Evolutionary conservation across 1,140 invertebrate genomes (phyloP).

Genomic region (Halictus rubicundus): DNA sequence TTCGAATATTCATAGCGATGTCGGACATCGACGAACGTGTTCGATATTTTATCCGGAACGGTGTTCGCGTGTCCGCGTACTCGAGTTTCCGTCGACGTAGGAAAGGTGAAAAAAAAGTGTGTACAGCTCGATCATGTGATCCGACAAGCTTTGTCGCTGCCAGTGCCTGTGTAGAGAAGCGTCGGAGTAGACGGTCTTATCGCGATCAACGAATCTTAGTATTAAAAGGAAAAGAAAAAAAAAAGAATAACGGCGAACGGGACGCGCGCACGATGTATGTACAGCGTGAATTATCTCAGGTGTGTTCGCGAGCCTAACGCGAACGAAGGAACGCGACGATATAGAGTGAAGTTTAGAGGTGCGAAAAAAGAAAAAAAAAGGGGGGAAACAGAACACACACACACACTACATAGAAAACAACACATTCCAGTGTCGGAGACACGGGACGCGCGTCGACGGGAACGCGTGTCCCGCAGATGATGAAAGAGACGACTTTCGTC

Average conservation of each 20-base stretch:
- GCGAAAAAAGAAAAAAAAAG: too few species aligned
- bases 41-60: not conserved
- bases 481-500: too few species aligned
- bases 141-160: not conserved
- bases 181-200: not conserved
- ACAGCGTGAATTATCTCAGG: constrained; percentile 5
- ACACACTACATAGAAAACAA: not conserved
- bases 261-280: not conserved
- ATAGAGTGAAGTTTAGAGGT: not conserved
- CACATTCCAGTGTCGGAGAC: constrained; percentile 30
- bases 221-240: too few species aligned
- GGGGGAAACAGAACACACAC: too few species aligned
- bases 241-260: too few species aligned
- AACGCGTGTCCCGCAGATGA: too few species aligned
- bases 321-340: not conserved
- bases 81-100: not conserved
- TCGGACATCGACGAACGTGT: not conserved
- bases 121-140: constrained; percentile 2
- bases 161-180: not conserved
- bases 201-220: constrained; percentile 22
- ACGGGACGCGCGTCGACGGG: not conserved
- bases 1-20: not conserved
- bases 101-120: not conserved
- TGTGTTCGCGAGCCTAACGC: not conserved
- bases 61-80: not conserved